Conservation (phyloP, 1,140 invertebrate genomes). For the Parasteatoda tepidariorum region DNA sequence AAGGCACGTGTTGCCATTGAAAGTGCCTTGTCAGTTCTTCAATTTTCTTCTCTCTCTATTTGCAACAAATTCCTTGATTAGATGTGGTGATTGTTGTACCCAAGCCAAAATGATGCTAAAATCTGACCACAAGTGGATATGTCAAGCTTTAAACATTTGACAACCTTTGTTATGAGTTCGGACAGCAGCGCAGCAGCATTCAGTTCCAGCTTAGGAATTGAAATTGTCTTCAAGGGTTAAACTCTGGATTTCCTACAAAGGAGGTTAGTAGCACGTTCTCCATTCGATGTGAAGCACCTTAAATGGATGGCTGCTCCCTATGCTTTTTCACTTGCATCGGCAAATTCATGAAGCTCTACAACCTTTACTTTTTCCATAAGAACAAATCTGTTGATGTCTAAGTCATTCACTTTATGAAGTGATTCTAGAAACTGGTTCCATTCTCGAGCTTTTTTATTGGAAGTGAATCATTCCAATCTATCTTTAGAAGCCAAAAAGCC, state of each 20-base stretch:
- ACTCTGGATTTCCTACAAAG: neutral
- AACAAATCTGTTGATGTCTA: slow-evolving; percentile 5
- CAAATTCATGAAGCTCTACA: slow-evolving; percentile 67
- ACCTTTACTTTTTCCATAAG: neutral
- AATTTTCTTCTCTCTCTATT: neutral
- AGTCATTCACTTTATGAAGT: too few relatives aligned
- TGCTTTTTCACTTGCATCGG: slow-evolving; percentile 66
- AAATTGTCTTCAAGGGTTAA: neutral
- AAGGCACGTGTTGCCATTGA: neutral
- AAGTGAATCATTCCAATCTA: neutral
- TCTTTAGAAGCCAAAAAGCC: neutral
- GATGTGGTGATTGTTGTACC: neutral
- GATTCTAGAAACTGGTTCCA: neutral
- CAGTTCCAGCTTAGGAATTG: neutral
- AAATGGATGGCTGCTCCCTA: slow-evolving; percentile 69
- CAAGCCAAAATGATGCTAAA: neutral
- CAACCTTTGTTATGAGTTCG: neutral
- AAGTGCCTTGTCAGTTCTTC: neutral
- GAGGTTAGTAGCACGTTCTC: neutral
- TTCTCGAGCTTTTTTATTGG: neutral
- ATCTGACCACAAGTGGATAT: neutral
- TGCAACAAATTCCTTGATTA: neutral
- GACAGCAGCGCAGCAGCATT: neutral
- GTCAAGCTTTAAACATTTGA: neutral
- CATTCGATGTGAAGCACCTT: too few relatives aligned